phyloP scores from a whole-genome alignment of 2,113 vertebrate species.

The Peromyscus maniculatus region DNA sequence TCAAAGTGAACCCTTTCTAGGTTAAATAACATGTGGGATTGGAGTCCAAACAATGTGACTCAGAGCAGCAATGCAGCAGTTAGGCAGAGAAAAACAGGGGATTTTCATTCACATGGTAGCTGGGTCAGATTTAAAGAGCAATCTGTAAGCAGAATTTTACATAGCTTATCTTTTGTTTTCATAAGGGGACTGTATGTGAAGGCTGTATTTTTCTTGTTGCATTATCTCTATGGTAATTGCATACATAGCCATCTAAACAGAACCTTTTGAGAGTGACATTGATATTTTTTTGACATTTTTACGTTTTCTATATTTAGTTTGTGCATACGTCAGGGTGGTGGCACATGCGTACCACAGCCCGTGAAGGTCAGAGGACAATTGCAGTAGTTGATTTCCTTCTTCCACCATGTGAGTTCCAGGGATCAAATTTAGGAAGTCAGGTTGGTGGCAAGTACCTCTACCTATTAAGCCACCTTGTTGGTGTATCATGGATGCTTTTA shows the following conservation, averaged over 20 bases:
- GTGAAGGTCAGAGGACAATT: neutral
- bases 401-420: neutral
- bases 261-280: neutral
- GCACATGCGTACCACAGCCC: neutral
- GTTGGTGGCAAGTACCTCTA: neutral
- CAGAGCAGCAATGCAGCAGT: neutral
- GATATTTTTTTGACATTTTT: neutral
- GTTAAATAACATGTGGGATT: constrained; percentile 48
- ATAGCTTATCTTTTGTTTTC: constrained; percentile 43
- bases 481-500: too few species aligned
- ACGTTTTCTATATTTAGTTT: neutral
- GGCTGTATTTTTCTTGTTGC: constrained; percentile 77
- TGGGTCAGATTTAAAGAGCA: constrained; percentile 66
- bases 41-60: neutral
- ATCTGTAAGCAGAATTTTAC: constrained; percentile 42
- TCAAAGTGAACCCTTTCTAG: neutral
- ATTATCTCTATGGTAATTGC: neutral
- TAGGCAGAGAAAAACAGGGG: neutral
- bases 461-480: too few species aligned
- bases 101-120: constrained; percentile 48
- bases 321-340: neutral
- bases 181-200: constrained; percentile 64
- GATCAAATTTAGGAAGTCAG: neutral
- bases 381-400: neutral
- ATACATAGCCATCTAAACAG: neutral